Base-by-base conservation (phyloP, 2,888 invertebrate genomes). In the Athalia cordata region DNA sequence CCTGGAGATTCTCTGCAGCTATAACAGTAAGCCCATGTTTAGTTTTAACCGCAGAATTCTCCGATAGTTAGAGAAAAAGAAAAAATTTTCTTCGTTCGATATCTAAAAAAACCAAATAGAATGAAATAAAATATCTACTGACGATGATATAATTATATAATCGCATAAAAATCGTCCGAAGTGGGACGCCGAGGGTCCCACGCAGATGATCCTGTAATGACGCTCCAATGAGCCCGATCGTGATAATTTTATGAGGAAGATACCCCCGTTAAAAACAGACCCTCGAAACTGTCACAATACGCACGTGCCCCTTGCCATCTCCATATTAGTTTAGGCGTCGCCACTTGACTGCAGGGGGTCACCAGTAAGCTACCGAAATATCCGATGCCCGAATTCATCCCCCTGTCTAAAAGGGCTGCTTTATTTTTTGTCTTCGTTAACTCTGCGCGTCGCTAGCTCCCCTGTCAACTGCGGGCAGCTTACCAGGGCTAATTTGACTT, bases 261-360 rank as follows among this genome's bases (percentile, higher is more conserved):
- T 78, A 76, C 78, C 80, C 81, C 45, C 78, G 81, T 81, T 82
- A 82, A 84, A 83, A 81, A 80, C 78, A 70, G 67, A 82, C 83
- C 83, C 81, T 83, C 83, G 80, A 80, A 85, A 81, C 84, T 88
- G 88, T 88, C 87, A 88, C 84, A 87, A 87, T 87, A 86, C 82
- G 83, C 84, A 83, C 85, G 86, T 84, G 86, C 81, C 61, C 49
- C 11, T 7, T 74, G 4, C 43, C 62, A 5, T 52, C 62, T 62
- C 49, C 62, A 50, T 61, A 43, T 15, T 52, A 50, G 62, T 62
- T 62, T 50, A 1, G 9, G 9, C 15, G 62, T 11, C 49, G 75
- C 75, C 75, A 75, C 75, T 75, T 75, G 62, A 50, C 75, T 64
- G 75, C 62, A 13, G 75, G 75, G 75, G 75, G 75, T 64, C 50